Conservation (phyloP, 2,113 vertebrate genomes). For the Lates calcarifer region DNA sequence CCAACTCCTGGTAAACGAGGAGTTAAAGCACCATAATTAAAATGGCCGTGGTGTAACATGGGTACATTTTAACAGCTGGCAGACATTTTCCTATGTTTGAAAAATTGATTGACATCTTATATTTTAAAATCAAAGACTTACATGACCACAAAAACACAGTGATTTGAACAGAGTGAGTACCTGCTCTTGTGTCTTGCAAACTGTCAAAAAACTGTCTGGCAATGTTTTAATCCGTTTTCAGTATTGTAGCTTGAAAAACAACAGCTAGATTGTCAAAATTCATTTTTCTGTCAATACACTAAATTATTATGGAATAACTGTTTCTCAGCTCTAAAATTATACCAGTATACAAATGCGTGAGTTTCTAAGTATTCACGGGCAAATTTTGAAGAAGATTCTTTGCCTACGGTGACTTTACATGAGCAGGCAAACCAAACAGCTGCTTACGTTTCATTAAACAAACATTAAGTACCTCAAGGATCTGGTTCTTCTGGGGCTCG, state of each 20-base stretch:
- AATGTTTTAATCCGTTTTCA: no score
- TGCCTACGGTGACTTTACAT: neutral
- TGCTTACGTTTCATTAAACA: neutral
- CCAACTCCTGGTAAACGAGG: constrained; percentile 87
- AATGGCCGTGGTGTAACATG: neutral
- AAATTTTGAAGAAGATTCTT: neutral
- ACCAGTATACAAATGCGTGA: no score
- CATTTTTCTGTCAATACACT: no score
- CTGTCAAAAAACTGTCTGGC: no score
- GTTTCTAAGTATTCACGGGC: no score
- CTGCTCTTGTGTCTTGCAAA: neutral
- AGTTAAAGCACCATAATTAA: neutral
- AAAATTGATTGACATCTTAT: neutral
- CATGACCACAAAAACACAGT: neutral
- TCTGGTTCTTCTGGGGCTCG: constrained; percentile 94
- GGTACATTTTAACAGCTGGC: neutral
- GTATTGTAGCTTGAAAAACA: no score
- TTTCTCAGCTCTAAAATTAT: neutral
- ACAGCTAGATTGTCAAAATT: no score
- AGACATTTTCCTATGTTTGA: no score
- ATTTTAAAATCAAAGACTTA: neutral
- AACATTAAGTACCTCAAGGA: constrained; percentile 86
- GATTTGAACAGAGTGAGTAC: neutral
- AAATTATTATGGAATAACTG: neutral
- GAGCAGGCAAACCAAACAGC: neutral